A percentile compares a stretch with the other conserved stretches of the same genome.
These are phyloP conservation scores for Catocala nupta DNA, from an alignment of 2,888 invertebrate species.

Conservation along the genomic window DNA sequence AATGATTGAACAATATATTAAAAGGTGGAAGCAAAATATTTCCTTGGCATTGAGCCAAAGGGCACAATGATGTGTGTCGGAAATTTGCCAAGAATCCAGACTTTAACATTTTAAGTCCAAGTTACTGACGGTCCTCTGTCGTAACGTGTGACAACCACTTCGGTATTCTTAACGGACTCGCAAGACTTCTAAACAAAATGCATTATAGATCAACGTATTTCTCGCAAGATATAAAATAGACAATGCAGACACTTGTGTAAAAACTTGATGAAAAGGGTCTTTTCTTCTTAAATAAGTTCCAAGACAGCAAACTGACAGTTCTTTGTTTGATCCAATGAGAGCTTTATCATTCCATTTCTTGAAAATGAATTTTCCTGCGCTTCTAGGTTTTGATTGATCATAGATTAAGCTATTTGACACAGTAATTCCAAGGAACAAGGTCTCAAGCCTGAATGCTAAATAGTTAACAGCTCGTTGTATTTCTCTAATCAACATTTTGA, in stretches of 20 bases:
- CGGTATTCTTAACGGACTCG: constrained; percentile 45
- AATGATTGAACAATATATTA: constrained; percentile 40
- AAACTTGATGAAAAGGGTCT: constrained; percentile 36
- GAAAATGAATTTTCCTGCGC: constrained; percentile 30
- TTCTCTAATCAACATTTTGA: constrained; percentile 56
- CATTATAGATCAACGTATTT: constrained; percentile 44
- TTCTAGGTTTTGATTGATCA: constrained; percentile 40
- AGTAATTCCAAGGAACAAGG: constrained; percentile 32
- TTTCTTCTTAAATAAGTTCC: constrained; percentile 33
- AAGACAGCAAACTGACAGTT: constrained; percentile 40
- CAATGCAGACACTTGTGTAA: constrained; percentile 21
- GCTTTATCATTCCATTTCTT: constrained; percentile 26
- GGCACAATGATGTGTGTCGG: constrained; percentile 49
- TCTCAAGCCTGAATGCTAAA: constrained; percentile 31
- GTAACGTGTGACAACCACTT: constrained; percentile 53
- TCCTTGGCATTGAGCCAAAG: constrained; percentile 64
- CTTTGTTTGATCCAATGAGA: constrained; percentile 37
- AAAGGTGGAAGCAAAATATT: constrained; percentile 62
- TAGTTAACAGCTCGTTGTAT: constrained; percentile 52
- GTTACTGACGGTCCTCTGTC: constrained; percentile 44
- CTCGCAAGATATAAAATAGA: constrained; percentile 31
- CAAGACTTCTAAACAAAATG: constrained; percentile 36
- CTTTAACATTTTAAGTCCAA: constrained; percentile 57
- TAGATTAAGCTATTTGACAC: constrained; percentile 44
- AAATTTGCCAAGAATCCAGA: constrained; percentile 58